Evolutionary conservation across 2,113 vertebrate species (phyloP), one percentile per base, ranked within the genome.

Genomic region (Phrynosoma platyrhinos): DNA sequence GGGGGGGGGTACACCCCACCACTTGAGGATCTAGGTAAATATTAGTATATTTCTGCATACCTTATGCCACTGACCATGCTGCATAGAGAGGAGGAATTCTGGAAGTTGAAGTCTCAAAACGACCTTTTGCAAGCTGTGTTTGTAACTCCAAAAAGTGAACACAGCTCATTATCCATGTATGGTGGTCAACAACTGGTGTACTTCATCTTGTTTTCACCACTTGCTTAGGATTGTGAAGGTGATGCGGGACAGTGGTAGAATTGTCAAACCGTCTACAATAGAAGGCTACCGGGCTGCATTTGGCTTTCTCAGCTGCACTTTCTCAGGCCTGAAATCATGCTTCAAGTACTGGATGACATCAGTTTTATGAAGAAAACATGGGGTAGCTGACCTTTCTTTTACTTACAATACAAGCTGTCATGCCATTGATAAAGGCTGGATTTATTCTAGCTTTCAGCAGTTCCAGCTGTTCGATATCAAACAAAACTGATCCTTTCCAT

Each of bases 381-480:
- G 69, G 74, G 7, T 27, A n/a, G 1, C 2, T 4, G 18, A 1
- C 40, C 2, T 14, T 20, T 62, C 79, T 0, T 58, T 3, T 86
- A 27, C 9, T 84, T 72, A 58, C 3, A 2, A 32, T 74, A 0
- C n/a, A 79, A 87, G 55, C 32, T 10, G 62, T 83, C 83, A 77
- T 83, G 40, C 9, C 3, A 82, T 78, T 68, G 55, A 55, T 10
- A 79, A 75, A 47, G 58, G 8, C 83, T 84, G 89, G 81, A 79
- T 10, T 77, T 79, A 58, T 84, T 69, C 76, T 72, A 88, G 25
- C 2, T 36, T n/a, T 20, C 30, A 42, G 23, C 64, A 88, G 92
- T 84, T 88, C 62, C 52, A 72, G 16, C 36, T 89, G 82, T 79
- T 86, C 18, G 89, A 89, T 90, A 84, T 5, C 58, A 53, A 20